A percentile compares a stretch with the other conserved stretches of the same genome.
These are phyloP conservation scores for Drosophila seguyi DNA, from an alignment of 1,140 invertebrate species.

Conservation along the genomic window DNA sequence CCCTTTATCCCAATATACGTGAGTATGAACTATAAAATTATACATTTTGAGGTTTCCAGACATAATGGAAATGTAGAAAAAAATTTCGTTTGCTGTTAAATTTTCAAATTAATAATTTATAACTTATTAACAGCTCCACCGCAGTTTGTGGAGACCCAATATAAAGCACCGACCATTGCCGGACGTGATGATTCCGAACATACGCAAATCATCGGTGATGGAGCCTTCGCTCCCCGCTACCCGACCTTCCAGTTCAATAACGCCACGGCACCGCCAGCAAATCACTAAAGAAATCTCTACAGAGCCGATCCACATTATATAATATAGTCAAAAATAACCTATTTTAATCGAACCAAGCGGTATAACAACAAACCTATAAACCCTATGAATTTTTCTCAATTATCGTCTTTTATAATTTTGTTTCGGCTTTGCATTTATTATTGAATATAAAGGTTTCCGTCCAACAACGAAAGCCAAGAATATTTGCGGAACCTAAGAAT, in stretches of 20 bases:
- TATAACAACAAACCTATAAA: neutral
- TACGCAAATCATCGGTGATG: conserved; percentile 84
- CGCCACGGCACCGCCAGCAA: conserved; percentile 65
- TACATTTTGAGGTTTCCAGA: neutral
- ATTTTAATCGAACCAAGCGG: neutral
- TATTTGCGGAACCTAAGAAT: neutral
- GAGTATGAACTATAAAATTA: conserved; percentile 54
- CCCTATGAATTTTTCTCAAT: conserved; percentile 1
- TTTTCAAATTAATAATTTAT: neutral
- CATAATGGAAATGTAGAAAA: neutral
- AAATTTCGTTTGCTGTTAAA: too few relatives aligned
- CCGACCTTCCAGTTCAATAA: conserved; percentile 86
- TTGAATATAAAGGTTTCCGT: conserved; percentile 47
- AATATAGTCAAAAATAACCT: neutral
- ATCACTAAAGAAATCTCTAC: conserved; percentile 43
- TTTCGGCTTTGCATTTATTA: conserved; percentile 51
- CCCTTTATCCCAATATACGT: conserved; percentile 86
- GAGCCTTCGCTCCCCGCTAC: conserved; percentile 86
- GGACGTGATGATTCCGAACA: conserved; percentile 86
- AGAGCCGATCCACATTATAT: conserved; percentile 19
- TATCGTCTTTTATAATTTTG: conserved; percentile 18
- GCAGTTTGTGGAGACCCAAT: conserved; percentile 86
- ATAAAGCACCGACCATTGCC: conserved; percentile 85
- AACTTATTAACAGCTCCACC: conserved; percentile 85
- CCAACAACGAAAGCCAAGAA: conserved; percentile 39